These are phyloP conservation scores for Pteronotus mesoamericanus DNA, from an alignment of 2,797 vertebrate genomes.

Conservation along the genomic window DNA sequence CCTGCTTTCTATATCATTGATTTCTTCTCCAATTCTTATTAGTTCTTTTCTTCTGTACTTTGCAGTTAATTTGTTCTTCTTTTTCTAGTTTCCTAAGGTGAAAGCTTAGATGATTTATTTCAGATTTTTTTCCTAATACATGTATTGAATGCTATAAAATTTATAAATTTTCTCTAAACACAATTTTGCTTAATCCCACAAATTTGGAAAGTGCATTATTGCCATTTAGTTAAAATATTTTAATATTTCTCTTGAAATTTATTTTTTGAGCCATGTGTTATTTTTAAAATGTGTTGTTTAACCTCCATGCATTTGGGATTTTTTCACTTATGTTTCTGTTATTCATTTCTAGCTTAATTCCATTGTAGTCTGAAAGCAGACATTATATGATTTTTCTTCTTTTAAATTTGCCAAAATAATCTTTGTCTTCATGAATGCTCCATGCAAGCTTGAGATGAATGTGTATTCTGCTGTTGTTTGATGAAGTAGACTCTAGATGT, in stretches of 20 bases:
- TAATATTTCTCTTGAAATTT: not conserved
- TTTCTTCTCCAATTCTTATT: too few species aligned
- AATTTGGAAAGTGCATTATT: not conserved
- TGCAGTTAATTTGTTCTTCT: too few species aligned
- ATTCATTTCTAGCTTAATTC: not conserved
- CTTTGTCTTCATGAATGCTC: not conserved
- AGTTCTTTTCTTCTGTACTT: too few species aligned
- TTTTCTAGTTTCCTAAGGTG: too few species aligned
- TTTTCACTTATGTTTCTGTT: not conserved
- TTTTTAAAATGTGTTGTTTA: not conserved
- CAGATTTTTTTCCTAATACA: not conserved
- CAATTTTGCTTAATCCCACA: not conserved
- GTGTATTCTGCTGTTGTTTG: not conserved
- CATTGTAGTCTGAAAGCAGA: not conserved
- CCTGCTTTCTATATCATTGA: too few species aligned
- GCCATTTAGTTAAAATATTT: not conserved
- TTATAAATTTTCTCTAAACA: not conserved
- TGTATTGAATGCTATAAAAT: not conserved
- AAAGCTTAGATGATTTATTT: too few species aligned
- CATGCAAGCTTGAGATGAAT: not conserved
- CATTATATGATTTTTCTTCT: not conserved
- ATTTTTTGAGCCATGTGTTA: not conserved
- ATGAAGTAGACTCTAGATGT: not conserved
- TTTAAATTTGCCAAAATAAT: not conserved
- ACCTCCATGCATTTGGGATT: not conserved